These are phyloP conservation scores for Morinoia aosen DNA, from an alignment of 2,888 invertebrate species.

Conservation along the genomic window DNA sequence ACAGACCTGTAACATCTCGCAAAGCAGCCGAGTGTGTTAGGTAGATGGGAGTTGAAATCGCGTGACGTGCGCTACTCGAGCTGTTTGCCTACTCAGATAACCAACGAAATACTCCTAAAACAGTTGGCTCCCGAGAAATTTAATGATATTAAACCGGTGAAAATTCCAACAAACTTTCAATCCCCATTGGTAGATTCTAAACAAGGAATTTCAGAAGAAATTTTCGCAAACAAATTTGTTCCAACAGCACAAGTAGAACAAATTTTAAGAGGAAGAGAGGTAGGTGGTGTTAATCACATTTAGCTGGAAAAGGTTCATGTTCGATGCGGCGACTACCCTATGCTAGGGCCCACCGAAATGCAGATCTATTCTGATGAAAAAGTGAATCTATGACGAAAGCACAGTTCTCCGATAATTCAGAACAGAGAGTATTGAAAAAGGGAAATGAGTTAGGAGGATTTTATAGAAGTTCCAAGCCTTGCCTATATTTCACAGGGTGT, in stretches of 20 bases:
- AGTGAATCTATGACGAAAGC: too few relatives aligned
- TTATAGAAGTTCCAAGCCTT: too few relatives aligned
- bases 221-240: neutral
- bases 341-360: too few relatives aligned
- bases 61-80: neutral
- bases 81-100: neutral
- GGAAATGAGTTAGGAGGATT: too few relatives aligned
- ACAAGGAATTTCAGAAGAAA: neutral
- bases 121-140: neutral
- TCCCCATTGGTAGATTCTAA: neutral
- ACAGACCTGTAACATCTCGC: neutral
- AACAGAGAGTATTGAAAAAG: too few relatives aligned
- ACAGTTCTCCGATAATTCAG: too few relatives aligned
- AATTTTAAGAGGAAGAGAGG: too few relatives aligned
- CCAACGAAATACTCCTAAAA: neutral
- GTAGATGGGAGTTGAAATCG: neutral
- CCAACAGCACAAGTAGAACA: neutral
- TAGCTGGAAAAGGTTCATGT: too few relatives aligned
- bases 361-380: too few relatives aligned
- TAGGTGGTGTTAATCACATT: too few relatives aligned
- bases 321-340: too few relatives aligned
- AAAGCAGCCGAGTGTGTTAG: neutral
- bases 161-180: neutral
- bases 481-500: too few relatives aligned
- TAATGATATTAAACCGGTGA: neutral